Base-by-base conservation (phyloP, 1,140 invertebrate species). In the Micrasema longulum region DNA sequence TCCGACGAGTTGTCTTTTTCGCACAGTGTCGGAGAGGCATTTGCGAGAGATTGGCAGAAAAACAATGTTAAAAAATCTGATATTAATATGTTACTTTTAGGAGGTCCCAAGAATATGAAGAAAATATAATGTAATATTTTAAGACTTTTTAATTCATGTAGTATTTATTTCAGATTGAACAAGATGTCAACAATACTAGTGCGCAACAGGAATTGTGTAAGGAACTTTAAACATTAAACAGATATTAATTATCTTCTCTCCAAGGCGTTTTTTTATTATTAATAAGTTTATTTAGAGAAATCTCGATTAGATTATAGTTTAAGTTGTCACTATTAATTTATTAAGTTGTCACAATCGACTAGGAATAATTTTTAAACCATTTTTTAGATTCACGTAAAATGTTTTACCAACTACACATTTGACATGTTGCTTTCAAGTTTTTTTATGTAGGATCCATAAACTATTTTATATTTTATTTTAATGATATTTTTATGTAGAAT, bases 261-360 rank as follows among this genome's bases (percentile, higher is more conserved):
- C 20, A 18, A 48, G 16, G 0, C 23, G 26, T 26, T 55, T 55
- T 55, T 4, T 14, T 9, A 53, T 26, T 16, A 55, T 31, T n/a
- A 16, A 55, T 55, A 55, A 31, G 31, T 18, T 55, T 55, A 55
- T 55, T 55, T 55, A 55, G 7, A 55, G 52, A 26, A 55, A 35
- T 55, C 22, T 55, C 52, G 52, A 26, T 26, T 55, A 55, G 52
- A 22, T 14, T 16, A 26, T 31, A 55, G 23, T 55, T 55, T 31
- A 55, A 35, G 6, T 11, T 31, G 31, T 55, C 7, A 36, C 14
- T 55, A 26, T 31, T 55, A 31, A 31, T 5, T 55, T 55, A 26
- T 31, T 55, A 31, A 31, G 1, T 55, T 55, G 52, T 55, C 26
- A n/a, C n/a, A 23, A 55, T 31, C 22, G 14, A 12, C 14, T 26